Evolutionary conservation across 2,113 vertebrate species (phyloP).

Genomic region (Microcebus murinus): DNA sequence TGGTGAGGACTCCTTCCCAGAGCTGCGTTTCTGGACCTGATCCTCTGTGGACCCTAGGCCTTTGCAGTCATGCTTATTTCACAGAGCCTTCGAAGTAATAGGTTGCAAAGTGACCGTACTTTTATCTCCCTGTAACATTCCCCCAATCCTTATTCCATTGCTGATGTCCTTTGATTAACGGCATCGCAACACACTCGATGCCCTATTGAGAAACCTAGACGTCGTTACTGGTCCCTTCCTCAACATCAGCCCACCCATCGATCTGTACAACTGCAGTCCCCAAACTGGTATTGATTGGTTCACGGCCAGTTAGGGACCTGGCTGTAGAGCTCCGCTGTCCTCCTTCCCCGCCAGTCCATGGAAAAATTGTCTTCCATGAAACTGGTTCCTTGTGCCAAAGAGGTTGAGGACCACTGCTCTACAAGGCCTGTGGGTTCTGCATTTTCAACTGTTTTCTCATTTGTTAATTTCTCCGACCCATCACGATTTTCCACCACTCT

Average conservation of each 20-base stretch:
- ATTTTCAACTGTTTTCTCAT: background rate
- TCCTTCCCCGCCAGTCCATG: no score
- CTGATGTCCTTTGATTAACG: no score
- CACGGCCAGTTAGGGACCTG: no score
- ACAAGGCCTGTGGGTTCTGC: no score
- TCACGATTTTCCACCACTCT: background rate
- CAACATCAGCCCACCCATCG: accelerated
- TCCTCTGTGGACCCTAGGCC: no score
- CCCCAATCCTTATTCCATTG: background rate
- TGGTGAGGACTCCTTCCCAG: accelerated
- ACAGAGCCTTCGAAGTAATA: background rate
- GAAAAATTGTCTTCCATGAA: no score
- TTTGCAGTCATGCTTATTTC: background rate
- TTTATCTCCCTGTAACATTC: background rate
- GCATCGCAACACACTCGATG: background rate
- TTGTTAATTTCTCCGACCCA: background rate
- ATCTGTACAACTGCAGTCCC: no score
- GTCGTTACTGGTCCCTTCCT: background rate
- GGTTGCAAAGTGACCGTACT: no score
- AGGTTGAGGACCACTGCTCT: no score
- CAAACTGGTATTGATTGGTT: no score
- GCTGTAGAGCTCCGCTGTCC: no score
- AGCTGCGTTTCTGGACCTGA: background rate
- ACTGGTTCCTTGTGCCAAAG: no score
- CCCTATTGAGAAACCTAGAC: background rate